phyloP scores from a whole-genome alignment of 64 coral and sea anemone species.

The Stichodactyla mertensii region DNA sequence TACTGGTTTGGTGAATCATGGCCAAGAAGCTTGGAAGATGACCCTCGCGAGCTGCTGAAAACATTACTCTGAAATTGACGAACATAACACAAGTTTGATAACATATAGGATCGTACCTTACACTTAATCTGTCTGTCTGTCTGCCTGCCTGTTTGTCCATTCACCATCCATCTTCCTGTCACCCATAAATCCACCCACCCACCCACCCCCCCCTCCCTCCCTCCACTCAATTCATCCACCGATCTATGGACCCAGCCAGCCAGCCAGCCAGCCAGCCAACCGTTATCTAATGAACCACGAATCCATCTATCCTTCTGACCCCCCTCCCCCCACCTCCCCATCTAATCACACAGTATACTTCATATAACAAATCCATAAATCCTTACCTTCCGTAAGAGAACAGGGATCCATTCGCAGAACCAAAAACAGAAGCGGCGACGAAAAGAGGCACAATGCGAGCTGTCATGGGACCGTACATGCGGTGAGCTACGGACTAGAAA shows the following conservation, averaged over 20 bases:
- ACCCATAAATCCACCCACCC: too few species aligned
- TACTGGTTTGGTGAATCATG: constrained; percentile 33
- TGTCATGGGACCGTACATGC: not conserved
- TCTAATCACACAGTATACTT: too few species aligned
- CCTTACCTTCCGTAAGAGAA: constrained; percentile 14
- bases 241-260: too few species aligned
- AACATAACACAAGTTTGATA: not conserved
- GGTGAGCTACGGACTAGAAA: not conserved
- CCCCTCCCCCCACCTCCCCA: too few species aligned
- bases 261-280: not conserved
- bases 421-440: constrained; percentile 10
- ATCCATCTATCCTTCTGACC: too few species aligned
- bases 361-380: not conserved
- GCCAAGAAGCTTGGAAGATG: constrained; percentile 31
- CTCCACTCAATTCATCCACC: too few species aligned
- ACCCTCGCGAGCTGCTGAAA: constrained; percentile 33
- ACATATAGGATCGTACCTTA: too few species aligned
- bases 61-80: not conserved
- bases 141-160: too few species aligned
- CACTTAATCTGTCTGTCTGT: too few species aligned
- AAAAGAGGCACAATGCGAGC: not conserved
- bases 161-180: too few species aligned
- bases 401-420: not conserved
- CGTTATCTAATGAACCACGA: too few species aligned
- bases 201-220: too few species aligned